A percentile compares a stretch with the other conserved stretches of the same genome.
These are phyloP conservation scores for Anastrepha ludens DNA, from an alignment of 1,140 invertebrate genomes.

Conservation along the genomic window DNA sequence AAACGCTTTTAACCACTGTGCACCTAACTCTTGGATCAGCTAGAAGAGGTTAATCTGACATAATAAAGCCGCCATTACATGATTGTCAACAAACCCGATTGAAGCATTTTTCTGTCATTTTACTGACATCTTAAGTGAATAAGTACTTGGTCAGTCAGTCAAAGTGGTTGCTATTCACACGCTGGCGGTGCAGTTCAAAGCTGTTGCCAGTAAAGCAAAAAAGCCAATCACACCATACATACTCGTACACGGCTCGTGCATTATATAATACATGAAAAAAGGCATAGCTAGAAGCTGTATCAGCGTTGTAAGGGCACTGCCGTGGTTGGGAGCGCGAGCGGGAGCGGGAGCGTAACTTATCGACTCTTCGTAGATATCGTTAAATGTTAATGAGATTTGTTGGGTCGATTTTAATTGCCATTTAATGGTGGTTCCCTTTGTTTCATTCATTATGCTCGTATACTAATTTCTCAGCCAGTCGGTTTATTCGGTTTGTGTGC, in stretches of 20 bases:
- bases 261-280: neutral
- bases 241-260: neutral
- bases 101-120: neutral
- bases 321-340: no score
- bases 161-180: neutral
- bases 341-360: neutral
- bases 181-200: neutral
- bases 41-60: neutral
- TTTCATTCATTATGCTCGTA: slow-evolving; percentile 9
- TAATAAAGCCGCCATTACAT: slow-evolving; percentile 4
- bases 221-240: neutral
- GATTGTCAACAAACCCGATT: neutral
- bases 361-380: neutral
- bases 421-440: neutral
- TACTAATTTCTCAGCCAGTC: neutral
- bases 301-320: no score
- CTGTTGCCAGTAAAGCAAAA: neutral
- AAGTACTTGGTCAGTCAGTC: neutral
- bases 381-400: slow-evolving; percentile 15
- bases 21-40: neutral
- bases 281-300: neutral
- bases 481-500: neutral
- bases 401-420: slow-evolving; percentile 15
- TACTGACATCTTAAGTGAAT: neutral
- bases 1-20: no score